These are phyloP conservation scores for Ranitomeya imitator DNA, from an alignment of 2,113 vertebrate species.

Conservation along the genomic window DNA sequence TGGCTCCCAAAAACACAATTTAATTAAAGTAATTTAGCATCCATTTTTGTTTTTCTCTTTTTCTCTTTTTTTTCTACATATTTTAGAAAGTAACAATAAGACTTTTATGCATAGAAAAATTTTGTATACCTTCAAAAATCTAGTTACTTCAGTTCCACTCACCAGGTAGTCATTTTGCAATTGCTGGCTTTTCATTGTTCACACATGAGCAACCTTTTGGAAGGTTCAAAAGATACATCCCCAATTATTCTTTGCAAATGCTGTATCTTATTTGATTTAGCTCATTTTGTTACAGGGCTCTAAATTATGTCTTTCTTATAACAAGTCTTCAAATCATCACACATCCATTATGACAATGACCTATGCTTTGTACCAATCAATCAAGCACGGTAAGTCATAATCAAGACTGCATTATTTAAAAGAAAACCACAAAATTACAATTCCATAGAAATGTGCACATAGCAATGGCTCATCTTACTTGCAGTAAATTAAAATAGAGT, in stretches of 20 bases:
- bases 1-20: neutral
- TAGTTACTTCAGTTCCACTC: conserved; percentile 9
- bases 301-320: conserved; percentile 49
- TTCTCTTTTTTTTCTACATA: neutral
- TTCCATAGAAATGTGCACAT: conserved; percentile 21
- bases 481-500: conserved; percentile 14
- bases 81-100: neutral
- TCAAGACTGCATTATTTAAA: conserved; percentile 48
- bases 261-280: conserved; percentile 53
- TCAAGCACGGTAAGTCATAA: conserved; percentile 45
- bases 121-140: conserved; percentile 41
- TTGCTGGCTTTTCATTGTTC: conserved; percentile 42
- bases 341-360: conserved; percentile 51
- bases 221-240: conserved; percentile 52
- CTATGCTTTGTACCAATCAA: conserved; percentile 49
- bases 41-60: neutral
- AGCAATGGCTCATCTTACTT: conserved; percentile 1
- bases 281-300: conserved; percentile 43
- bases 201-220: conserved; percentile 40
- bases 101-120: conserved; percentile 3
- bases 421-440: conserved; percentile 40
- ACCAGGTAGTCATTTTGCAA: conserved; percentile 28
- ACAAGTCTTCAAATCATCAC: conserved; percentile 50
- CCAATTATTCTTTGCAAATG: conserved; percentile 51
- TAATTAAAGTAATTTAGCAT: conserved; percentile 25